Conservation (phyloP, 2,888 invertebrate species). For the Stictocephala bisonia region DNA sequence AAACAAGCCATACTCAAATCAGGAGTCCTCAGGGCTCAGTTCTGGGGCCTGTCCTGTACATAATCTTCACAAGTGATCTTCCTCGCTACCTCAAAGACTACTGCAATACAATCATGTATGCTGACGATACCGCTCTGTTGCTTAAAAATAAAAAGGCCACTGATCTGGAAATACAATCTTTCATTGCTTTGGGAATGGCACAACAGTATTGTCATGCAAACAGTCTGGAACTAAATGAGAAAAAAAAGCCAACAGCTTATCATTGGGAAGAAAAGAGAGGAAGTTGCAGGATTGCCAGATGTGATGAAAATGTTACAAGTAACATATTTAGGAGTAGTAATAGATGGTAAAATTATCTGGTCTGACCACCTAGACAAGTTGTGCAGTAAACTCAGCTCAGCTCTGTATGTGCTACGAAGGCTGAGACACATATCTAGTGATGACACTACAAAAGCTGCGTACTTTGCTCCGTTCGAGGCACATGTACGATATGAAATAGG, state of each 20-base stretch:
- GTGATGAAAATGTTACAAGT: slow-evolving; percentile 8
- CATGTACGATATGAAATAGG: neutral
- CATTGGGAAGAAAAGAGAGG: slow-evolving; percentile 7
- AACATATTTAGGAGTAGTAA: slow-evolving; percentile 22
- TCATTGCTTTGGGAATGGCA: slow-evolving; percentile 17
- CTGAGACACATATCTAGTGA: slow-evolving; percentile 20
- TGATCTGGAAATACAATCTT: slow-evolving; percentile 21
- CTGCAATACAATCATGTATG: too few species aligned
- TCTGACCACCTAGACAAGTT: slow-evolving; percentile 27
- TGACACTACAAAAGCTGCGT: slow-evolving; percentile 16
- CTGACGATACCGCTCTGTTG: too few species aligned
- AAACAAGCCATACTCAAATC: neutral
- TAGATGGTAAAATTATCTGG: slow-evolving; percentile 18
- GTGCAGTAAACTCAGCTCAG: slow-evolving; percentile 29
- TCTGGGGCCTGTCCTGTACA: slow-evolving; percentile 2
- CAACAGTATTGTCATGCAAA: slow-evolving; percentile 17
- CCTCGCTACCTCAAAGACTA: slow-evolving; percentile 10
- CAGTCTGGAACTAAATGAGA: slow-evolving; percentile 4
- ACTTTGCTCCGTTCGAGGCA: slow-evolving; percentile 17
- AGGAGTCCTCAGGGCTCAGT: slow-evolving; percentile 20
- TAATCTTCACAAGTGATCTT: neutral
- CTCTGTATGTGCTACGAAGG: slow-evolving; percentile 22
- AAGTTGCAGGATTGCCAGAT: too few species aligned
- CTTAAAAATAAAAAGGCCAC: slow-evolving; percentile 1
- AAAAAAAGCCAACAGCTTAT: slow-evolving; percentile 29